These are phyloP conservation scores for Teleiodes luculella DNA, from an alignment of 2,888 invertebrate species.

Conservation along the genomic window DNA sequence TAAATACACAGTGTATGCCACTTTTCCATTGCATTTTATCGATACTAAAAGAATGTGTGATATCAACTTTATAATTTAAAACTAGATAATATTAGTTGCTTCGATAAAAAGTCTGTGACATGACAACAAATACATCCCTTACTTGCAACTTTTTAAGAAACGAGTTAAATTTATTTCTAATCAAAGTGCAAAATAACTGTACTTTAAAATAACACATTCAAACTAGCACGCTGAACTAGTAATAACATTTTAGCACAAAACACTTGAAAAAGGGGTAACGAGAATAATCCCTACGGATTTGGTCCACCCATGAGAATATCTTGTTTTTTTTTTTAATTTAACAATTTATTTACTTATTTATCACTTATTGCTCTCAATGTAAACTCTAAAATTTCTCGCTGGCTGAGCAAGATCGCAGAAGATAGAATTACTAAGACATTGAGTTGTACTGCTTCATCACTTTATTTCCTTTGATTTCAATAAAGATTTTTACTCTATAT, in stretches of 20 bases:
- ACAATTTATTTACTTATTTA: too few species aligned
- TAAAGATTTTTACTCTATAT: too few species aligned
- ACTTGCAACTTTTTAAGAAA: neutral
- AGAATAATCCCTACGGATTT: too few species aligned
- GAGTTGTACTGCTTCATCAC: too few species aligned
- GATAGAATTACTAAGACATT: too few species aligned
- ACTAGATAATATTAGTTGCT: constrained; percentile 1
- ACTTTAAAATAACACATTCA: constrained; percentile 19
- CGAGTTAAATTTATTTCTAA: neutral
- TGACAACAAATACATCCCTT: neutral
- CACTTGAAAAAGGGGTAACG: constrained; percentile 5
- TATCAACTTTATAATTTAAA: neutral
- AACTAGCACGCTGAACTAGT: constrained; percentile 14
- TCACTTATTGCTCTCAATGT: too few species aligned
- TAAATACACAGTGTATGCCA: neutral
- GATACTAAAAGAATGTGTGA: neutral
- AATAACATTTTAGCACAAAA: constrained; percentile 23
- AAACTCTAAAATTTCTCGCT: too few species aligned
- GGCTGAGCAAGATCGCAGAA: too few species aligned
- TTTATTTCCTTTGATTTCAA: too few species aligned
- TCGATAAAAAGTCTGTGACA: constrained; percentile 6
- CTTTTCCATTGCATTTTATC: neutral
- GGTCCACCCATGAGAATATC: too few species aligned
- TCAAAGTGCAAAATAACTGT: constrained; percentile 10
- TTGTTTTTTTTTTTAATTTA: too few species aligned